These are phyloP conservation scores for Brachionus manjavacas DNA, from an alignment of 1,140 invertebrate species.

Conservation along the genomic window DNA sequence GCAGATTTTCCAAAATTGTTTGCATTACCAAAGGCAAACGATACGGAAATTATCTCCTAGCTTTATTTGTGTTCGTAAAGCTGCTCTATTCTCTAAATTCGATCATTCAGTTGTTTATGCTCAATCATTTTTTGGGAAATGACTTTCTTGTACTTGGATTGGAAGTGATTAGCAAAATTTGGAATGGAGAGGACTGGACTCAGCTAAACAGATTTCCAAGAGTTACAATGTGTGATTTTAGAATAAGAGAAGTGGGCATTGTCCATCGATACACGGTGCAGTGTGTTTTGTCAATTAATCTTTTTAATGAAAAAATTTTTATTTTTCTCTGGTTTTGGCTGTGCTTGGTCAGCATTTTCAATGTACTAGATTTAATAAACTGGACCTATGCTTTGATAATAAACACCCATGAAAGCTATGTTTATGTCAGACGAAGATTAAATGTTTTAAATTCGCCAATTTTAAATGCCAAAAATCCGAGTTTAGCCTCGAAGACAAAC, in stretches of 20 bases:
- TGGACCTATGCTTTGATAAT: constrained; percentile 22
- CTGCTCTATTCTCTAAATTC: constrained; percentile 59
- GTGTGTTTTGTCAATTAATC: constrained; percentile 43
- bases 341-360: constrained; percentile 3
- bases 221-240: constrained; percentile 61
- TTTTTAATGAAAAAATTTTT: constrained; percentile 46
- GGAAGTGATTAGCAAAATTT: constrained; percentile 56
- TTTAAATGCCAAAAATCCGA: neutral
- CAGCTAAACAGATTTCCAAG: constrained; percentile 56
- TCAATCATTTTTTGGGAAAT: constrained; percentile 59
- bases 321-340: constrained; percentile 42
- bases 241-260: constrained; percentile 57
- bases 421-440: constrained; percentile 5
- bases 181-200: constrained; percentile 55
- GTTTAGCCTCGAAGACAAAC: neutral
- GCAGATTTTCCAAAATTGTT: constrained; percentile 12
- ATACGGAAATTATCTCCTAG: constrained; percentile 58
- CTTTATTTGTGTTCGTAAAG: constrained; percentile 59
- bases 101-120: constrained; percentile 59
- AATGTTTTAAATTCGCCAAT: neutral
- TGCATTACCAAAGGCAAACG: constrained; percentile 51
- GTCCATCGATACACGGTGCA: constrained; percentile 45
- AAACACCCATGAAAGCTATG: neutral
- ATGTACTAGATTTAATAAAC: constrained; percentile 22
- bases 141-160: constrained; percentile 59